Conservation (phyloP, 2,797 vertebrate species). For the Cyclopterus lumpus region DNA sequence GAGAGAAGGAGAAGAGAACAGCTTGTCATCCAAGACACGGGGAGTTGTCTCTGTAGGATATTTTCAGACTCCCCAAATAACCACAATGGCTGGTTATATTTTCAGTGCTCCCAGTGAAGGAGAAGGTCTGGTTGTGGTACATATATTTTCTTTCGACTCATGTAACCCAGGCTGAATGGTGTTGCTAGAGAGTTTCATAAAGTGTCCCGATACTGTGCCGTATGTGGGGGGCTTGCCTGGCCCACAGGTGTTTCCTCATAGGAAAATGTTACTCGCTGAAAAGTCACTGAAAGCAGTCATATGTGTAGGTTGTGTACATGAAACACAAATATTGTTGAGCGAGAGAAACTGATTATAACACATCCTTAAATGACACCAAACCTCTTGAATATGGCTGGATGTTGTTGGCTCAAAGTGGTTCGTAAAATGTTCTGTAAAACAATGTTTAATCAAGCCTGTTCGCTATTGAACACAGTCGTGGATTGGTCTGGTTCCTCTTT, state of each 20-base stretch:
- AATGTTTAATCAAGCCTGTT: background rate
- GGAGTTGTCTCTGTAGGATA: constrained; percentile 65
- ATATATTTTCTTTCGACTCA: constrained; percentile 60
- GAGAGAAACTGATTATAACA: constrained; percentile 17
- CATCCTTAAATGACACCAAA: constrained; percentile 1
- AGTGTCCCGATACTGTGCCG: constrained; percentile 19
- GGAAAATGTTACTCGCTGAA: constrained; percentile 52
- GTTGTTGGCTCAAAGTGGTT: constrained; percentile 4
- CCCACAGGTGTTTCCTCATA: constrained; percentile 58
- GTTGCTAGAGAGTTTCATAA: constrained; percentile 32
- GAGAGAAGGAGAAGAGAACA: constrained; percentile 32
- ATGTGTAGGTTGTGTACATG: constrained; percentile 1
- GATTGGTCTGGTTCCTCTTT: background rate
- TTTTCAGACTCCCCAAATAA: constrained; percentile 70
- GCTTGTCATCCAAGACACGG: constrained; percentile 55
- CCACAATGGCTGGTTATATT: constrained; percentile 72
- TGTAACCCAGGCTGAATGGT: constrained; percentile 29
- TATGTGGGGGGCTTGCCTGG: constrained; percentile 32
- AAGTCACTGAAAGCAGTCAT: constrained; percentile 18
- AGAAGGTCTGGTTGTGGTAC: constrained; percentile 57
- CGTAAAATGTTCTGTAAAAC: constrained; percentile 5
- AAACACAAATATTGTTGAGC: background rate
- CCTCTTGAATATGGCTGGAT: background rate
- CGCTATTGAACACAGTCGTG: constrained; percentile 22
- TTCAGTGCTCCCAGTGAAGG: constrained; percentile 46